Evolutionary conservation across 2,113 vertebrate genomes (phyloP), one percentile per base, ranked within the genome.

Genomic region (Forbesichthys papilliferus): DNA sequence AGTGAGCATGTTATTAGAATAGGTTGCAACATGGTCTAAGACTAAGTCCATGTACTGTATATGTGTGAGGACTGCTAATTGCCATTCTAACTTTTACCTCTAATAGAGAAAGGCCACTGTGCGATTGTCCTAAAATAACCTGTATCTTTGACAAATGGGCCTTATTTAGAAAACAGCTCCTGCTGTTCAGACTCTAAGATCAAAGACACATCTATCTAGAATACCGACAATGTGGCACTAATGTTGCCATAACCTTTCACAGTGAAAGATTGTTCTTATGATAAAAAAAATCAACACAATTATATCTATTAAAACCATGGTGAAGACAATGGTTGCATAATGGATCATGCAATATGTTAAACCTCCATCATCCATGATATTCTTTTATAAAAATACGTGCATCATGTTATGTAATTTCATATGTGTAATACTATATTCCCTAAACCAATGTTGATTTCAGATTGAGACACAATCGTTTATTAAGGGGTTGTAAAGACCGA

Each of bases 81-180:
- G 62, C 74, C 73, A 80, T 82, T 71, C 81, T 80, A 64, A 64
- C 73, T 83, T 86, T 84, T 81, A 87, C 69, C 82, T 87, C 77
- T 81, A 68, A 68, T 74, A 83, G 74, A 90, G 80, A 92, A 92
- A 91, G 90, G 91, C 91, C 90, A 91, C 88, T 87, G 87, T 88
- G 89, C 85, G 88, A 93, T 91, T 93, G 92, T 93, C 93, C 88
- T 81, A 81, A 85, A 84, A 83, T 73, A 82, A 75, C 82, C 79
- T 75, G 68, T 70, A 77, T 75, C 71, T 75, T 80, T 74, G 68
- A 80, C 65, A 82, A 73, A 73, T 69, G 18, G 64, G 69, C 63
- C 72, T 69, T 69, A 33, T 75, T 51, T 55, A 75, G 69, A 69
- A 57, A 56, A 68, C 75, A 87, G 84, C 82, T 85, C 82, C 71